Evolutionary conservation across 1,140 invertebrate genomes (phyloP).

Genomic region (Ceratosolen solmsi): DNA sequence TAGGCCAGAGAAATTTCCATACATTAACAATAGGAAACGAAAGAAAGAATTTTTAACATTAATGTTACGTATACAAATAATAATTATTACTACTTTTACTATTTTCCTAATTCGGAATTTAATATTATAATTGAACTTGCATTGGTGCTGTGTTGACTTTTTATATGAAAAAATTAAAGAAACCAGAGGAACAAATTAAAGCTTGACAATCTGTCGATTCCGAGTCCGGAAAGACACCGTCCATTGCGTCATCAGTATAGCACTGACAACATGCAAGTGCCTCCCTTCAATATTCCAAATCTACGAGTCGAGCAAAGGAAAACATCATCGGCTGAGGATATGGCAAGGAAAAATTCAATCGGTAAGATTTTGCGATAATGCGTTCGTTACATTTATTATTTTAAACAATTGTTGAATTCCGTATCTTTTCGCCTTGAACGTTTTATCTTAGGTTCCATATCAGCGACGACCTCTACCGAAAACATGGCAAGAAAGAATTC

Average conservation of each 20-base stretch:
- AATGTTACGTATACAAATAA: no score
- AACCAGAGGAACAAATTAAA: constrained; percentile 89
- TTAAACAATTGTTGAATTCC: not conserved
- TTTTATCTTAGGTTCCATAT: constrained; percentile 65
- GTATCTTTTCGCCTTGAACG: not conserved
- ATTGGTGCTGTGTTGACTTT: no score
- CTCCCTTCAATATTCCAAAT: constrained; percentile 89
- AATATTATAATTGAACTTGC: no score
- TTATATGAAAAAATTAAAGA: no score
- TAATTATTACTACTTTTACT: no score
- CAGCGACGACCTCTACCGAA: constrained; percentile 71
- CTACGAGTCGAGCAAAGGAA: constrained; percentile 88
- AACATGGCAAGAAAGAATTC: constrained; percentile 70
- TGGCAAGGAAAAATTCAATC: constrained; percentile 88
- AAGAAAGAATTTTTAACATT: no score
- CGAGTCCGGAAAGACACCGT: constrained; percentile 84
- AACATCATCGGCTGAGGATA: constrained; percentile 90
- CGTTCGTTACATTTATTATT: not conserved
- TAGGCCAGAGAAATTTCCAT: no score
- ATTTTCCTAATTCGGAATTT: no score
- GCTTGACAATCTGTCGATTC: constrained; percentile 83
- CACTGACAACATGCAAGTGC: constrained; percentile 88
- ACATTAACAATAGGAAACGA: no score
- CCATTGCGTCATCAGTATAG: constrained; percentile 86
- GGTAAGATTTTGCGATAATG: constrained; percentile 68